Evolutionary conservation across 2,113 vertebrate genomes (phyloP).

Genomic region (Engystomops pustulosus): DNA sequence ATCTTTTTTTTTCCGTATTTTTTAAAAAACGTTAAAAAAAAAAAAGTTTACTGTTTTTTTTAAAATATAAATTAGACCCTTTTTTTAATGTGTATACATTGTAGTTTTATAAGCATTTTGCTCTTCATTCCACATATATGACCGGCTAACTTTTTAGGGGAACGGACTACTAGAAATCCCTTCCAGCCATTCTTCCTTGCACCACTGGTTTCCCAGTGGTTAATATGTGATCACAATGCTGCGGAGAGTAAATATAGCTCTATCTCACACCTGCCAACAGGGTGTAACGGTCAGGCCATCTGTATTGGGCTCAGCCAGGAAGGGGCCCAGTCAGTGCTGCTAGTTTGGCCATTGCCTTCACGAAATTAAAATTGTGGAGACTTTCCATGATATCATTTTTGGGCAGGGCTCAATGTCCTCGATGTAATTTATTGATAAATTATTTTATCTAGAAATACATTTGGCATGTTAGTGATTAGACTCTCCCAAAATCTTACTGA

Average conservation of each 20-base stretch:
- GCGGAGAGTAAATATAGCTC: constrained; percentile 15
- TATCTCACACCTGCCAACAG: constrained; percentile 25
- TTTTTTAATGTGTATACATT: neutral
- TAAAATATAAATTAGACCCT: neutral
- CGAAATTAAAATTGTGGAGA: constrained; percentile 30
- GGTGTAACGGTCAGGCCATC: constrained; percentile 34
- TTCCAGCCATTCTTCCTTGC: neutral
- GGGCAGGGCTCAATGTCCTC: constrained; percentile 17
- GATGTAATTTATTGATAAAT: constrained; percentile 36
- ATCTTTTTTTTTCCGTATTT: too few species aligned
- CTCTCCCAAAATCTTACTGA: constrained; percentile 24
- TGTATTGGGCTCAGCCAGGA: constrained; percentile 25
- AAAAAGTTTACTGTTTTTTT: neutral
- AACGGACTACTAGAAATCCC: neutral
- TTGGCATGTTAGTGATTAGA: neutral
- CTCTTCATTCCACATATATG: neutral
- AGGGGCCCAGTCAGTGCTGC: constrained; percentile 36
- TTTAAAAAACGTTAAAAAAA: too few species aligned
- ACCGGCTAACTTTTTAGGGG: neutral
- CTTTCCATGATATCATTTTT: constrained; percentile 40
- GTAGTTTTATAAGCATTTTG: neutral
- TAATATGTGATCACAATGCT: constrained; percentile 32
- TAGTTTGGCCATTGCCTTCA: constrained; percentile 38
- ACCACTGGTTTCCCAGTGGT: constrained; percentile 23
- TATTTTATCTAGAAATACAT: constrained; percentile 30